Conservation (phyloP, 2,888 invertebrate genomes). For the Phragmatobia fuliginosa region DNA sequence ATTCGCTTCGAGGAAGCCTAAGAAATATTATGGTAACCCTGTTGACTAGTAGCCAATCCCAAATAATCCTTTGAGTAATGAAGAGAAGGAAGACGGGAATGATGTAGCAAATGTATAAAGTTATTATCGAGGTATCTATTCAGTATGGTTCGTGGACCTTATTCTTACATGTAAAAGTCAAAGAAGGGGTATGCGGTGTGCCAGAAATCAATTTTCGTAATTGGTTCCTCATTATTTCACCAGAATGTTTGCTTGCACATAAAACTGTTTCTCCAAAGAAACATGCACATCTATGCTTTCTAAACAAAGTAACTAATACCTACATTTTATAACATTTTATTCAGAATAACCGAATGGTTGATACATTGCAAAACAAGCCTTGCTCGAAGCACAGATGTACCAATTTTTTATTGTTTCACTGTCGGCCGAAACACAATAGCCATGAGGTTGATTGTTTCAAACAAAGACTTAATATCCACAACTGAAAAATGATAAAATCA, state of each 20-base stretch:
- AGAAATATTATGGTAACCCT: too few species aligned
- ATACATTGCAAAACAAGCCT: conserved; percentile 50
- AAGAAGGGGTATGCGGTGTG: too few species aligned
- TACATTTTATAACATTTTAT: not conserved
- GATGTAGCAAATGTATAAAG: too few species aligned
- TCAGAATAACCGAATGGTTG: not conserved
- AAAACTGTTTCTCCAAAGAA: not conserved
- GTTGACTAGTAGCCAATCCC: too few species aligned
- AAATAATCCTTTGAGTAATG: too few species aligned
- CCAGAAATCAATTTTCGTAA: not conserved
- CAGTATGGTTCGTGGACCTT: not conserved
- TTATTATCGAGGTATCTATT: not conserved
- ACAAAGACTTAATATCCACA: conserved; percentile 71
- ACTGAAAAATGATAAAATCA: conserved; percentile 65
- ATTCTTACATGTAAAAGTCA: not conserved
- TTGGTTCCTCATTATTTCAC: not conserved
- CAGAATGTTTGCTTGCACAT: not conserved
- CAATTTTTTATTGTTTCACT: conserved; percentile 69
- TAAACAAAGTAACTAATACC: not conserved
- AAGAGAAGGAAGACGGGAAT: too few species aligned
- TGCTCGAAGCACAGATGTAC: conserved; percentile 60
- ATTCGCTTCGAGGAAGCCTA: too few species aligned
- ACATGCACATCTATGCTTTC: not conserved
- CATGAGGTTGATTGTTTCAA: conserved; percentile 58
- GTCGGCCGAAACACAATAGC: conserved; percentile 67